phyloP scores from a whole-genome alignment of 2,888 invertebrate species.

The Dione vanillae region DNA sequence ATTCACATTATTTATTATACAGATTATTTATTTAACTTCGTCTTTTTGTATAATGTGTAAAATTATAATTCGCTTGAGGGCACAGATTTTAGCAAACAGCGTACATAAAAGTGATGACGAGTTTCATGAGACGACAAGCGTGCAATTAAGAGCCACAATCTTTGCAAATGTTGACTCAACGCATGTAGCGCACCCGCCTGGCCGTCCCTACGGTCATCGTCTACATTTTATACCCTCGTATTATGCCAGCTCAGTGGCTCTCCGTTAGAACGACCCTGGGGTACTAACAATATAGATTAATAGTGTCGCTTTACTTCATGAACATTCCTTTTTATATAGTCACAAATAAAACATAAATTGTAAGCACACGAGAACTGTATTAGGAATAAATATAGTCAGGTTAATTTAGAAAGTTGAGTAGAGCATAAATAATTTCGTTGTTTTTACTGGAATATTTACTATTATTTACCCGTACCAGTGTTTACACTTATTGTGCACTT shows the following conservation, averaged over 20 bases:
- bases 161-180: conserved; percentile 54
- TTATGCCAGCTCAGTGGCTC: conserved; percentile 20
- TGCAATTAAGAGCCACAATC: conserved; percentile 59
- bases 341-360: too few relatives aligned
- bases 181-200: conserved; percentile 21
- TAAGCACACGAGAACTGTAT: too few relatives aligned
- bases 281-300: not conserved
- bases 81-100: conserved; percentile 12
- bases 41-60: too few relatives aligned
- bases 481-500: too few relatives aligned
- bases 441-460: too few relatives aligned
- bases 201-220: conserved; percentile 4
- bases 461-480: too few relatives aligned
- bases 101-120: conserved; percentile 24
- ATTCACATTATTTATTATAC: too few relatives aligned
- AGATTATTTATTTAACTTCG: too few relatives aligned
- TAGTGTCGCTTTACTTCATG: not conserved
- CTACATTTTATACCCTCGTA: conserved; percentile 12
- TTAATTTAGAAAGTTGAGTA: too few relatives aligned
- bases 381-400: too few relatives aligned
- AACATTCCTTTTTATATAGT: too few relatives aligned
- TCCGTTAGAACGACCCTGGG: not conserved
- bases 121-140: conserved; percentile 45
- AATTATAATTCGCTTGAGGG: not conserved
- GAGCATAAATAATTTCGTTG: too few relatives aligned